Evolutionary conservation across 2,113 vertebrate species (phyloP).

Genomic region (Ceuthmochares aereus): DNA sequence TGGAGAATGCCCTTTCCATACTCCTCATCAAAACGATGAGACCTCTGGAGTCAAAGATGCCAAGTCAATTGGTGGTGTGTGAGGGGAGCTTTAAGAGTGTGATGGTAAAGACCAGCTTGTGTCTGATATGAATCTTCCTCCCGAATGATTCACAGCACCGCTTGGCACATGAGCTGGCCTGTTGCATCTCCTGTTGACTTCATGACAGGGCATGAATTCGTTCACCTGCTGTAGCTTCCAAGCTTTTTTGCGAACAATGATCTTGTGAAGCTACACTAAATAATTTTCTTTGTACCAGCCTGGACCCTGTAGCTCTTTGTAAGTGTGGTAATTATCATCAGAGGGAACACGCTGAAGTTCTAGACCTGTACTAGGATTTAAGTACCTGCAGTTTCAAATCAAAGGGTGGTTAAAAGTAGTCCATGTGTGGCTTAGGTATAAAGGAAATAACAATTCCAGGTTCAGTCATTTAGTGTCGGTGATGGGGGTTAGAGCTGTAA

Average conservation of each 20-base stretch:
- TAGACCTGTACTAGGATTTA: not conserved
- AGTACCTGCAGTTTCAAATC: slow-evolving; percentile 17
- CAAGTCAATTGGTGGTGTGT: not conserved
- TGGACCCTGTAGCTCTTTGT: not conserved
- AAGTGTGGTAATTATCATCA: not conserved
- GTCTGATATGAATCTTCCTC: not conserved
- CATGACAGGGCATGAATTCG: not conserved
- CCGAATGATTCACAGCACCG: not conserved
- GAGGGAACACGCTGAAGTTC: not conserved
- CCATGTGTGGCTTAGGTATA: not conserved
- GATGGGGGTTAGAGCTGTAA: not conserved
- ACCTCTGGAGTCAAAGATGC: not conserved
- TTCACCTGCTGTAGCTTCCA: not conserved
- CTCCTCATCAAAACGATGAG: not conserved
- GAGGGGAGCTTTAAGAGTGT: not conserved
- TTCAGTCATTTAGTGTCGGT: not conserved
- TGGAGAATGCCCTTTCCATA: not conserved
- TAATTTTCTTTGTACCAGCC: not conserved
- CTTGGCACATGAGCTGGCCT: not conserved
- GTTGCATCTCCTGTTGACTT: not conserved
- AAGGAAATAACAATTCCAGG: not conserved
- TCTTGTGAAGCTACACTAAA: not conserved
- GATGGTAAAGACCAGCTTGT: not conserved
- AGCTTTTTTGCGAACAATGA: not conserved
- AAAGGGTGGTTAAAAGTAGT: not conserved